Evolutionary conservation across 2,888 invertebrate genomes (phyloP).

Genomic region (Ypsolopha scabrella): DNA sequence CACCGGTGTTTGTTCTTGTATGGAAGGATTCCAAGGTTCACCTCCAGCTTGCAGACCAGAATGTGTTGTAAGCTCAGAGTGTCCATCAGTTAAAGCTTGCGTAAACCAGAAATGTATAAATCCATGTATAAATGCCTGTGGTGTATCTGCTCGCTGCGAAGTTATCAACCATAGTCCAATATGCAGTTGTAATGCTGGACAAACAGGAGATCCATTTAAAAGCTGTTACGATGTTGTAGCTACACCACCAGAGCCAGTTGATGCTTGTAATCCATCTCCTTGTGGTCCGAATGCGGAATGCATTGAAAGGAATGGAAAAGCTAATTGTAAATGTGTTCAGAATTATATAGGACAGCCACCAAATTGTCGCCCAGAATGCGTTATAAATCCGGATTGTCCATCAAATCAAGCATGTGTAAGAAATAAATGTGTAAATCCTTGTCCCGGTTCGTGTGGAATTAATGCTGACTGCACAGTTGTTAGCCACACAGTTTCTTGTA

Average conservation of each 20-base stretch:
- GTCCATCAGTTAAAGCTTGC: conserved; percentile 84
- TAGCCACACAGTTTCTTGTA: conserved; percentile 85
- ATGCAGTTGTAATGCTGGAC: conserved; percentile 82
- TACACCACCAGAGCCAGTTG: conserved; percentile 41
- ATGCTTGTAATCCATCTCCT: conserved; percentile 81
- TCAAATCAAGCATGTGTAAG: conserved; percentile 83
- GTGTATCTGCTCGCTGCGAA: conserved; percentile 80
- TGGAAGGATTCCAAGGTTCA: conserved; percentile 80
- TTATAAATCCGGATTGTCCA: conserved; percentile 85
- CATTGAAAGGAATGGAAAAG: conserved; percentile 72
- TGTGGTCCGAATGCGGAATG: conserved; percentile 88
- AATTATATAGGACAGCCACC: conserved; percentile 85
- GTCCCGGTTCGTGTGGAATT: conserved; percentile 84
- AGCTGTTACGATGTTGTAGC: conserved; percentile 72
- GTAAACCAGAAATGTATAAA: conserved; percentile 85
- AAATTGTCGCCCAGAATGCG: conserved; percentile 85
- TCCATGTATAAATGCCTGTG: conserved; percentile 87
- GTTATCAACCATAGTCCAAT: conserved; percentile 90
- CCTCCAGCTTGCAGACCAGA: conserved; percentile 87
- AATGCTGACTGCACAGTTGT: conserved; percentile 85
- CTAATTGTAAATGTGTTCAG: conserved; percentile 82
- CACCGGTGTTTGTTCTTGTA: conserved; percentile 84
- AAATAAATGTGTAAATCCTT: conserved; percentile 85
- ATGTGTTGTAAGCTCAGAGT: conserved; percentile 87
- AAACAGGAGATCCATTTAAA: conserved; percentile 85